phyloP scores from a whole-genome alignment of 2,888 invertebrate species.

The Phorcus lineatus region DNA sequence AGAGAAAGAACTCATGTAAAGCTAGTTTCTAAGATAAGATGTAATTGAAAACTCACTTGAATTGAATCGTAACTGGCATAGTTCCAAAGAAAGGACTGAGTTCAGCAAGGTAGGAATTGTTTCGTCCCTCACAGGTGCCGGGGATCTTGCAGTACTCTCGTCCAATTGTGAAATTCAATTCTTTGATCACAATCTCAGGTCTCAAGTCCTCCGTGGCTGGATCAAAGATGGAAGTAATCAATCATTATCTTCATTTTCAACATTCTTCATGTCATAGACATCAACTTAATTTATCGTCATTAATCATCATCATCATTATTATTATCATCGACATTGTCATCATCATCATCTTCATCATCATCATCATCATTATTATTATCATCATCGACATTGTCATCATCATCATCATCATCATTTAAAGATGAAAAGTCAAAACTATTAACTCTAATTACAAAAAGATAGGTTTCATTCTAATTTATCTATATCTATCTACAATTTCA shows the following conservation, averaged over 20 bases:
- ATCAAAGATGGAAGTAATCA: not conserved
- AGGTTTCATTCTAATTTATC: no score
- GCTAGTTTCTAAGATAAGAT: not conserved
- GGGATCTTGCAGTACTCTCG: constrained; percentile 35
- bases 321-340: no score
- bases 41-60: not conserved
- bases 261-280: not conserved
- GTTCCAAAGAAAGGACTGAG: constrained; percentile 45
- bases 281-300: no score
- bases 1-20: no score
- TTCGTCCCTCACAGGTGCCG: constrained; percentile 26
- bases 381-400: not conserved
- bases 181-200: constrained; percentile 39
- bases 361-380: not conserved
- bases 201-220: not conserved
- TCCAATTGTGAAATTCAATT: constrained; percentile 45
- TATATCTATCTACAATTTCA: no score
- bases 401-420: no score
- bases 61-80: not conserved
- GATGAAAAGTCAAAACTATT: no score
- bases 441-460: no score
- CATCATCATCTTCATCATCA: not conserved
- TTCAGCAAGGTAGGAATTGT: constrained; percentile 39
- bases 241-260: not conserved
- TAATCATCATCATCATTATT: not conserved